Percentiles rank a stretch among this genome's conserved stretches.
phyloP scores from a whole-genome alignment of 1,140 invertebrate genomes.

The Drosophila rufa region DNA sequence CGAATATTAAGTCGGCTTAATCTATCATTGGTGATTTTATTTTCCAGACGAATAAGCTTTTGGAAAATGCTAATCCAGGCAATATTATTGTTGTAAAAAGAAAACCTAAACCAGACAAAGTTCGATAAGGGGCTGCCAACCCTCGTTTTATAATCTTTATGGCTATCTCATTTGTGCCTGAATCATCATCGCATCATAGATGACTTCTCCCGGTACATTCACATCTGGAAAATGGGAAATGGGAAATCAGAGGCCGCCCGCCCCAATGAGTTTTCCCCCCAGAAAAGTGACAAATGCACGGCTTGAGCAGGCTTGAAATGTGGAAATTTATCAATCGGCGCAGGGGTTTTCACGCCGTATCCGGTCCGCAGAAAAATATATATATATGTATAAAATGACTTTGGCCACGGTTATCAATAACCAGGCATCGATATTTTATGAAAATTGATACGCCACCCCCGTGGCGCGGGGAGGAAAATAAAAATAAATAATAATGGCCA shows the following conservation, averaged over 20 bases:
- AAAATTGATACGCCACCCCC: constrained; percentile 75
- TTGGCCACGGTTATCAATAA: constrained; percentile 81
- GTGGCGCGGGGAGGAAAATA: constrained; percentile 47
- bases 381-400: constrained; percentile 68
- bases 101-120: neutral
- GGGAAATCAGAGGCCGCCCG: constrained; percentile 13
- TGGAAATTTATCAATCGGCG: constrained; percentile 65
- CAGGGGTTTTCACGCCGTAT: constrained; percentile 14
- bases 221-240: constrained; percentile 7
- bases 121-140: neutral
- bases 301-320: constrained; percentile 53
- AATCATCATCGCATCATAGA: constrained; percentile 28
- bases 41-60: neutral
- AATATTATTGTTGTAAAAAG: neutral
- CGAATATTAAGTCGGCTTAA: constrained; percentile 5
- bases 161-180: constrained; percentile 22
- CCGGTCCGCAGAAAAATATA: constrained; percentile 26
- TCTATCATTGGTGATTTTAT: constrained; percentile 18
- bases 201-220: constrained; percentile 21
- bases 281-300: constrained; percentile 35
- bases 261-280: constrained; percentile 5
- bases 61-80: constrained; percentile 10
- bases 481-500: constrained; percentile 82
- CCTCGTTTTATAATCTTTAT: constrained; percentile 19
- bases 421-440: constrained; percentile 80